Conservation (phyloP, 1,140 invertebrate species). For the Thalassaphorura encarpata region DNA sequence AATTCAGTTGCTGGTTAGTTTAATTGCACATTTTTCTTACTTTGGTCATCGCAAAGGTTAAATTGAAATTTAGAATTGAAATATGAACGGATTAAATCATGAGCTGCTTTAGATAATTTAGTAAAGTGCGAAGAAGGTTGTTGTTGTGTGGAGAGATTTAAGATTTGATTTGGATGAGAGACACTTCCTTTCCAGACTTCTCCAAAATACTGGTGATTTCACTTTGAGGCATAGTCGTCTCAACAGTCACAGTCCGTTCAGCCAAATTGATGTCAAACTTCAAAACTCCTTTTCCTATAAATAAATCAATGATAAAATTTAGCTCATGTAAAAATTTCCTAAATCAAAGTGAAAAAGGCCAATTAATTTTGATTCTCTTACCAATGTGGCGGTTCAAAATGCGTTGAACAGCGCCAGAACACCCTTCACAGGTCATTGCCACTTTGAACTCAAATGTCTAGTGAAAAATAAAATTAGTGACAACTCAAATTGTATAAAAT, state of each 20-base stretch:
- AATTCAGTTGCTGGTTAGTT: too few species aligned
- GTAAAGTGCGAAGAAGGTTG: too few species aligned
- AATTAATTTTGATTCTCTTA: slow-evolving; percentile 34
- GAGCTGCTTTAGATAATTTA: too few species aligned
- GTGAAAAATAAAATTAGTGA: slow-evolving; percentile 37
- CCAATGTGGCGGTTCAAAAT: slow-evolving; percentile 65
- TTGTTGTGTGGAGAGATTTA: too few species aligned
- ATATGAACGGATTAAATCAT: too few species aligned
- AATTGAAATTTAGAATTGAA: too few species aligned
- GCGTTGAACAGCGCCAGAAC: slow-evolving; percentile 66
- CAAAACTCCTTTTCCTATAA: slow-evolving; percentile 35
- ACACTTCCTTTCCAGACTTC: slow-evolving; percentile 41
- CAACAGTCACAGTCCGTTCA: slow-evolving; percentile 38
- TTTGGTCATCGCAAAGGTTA: too few species aligned
- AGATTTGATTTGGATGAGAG: neutral
- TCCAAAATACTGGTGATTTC: slow-evolving; percentile 38
- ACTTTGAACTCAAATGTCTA: slow-evolving; percentile 56
- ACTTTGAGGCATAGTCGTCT: slow-evolving; percentile 35
- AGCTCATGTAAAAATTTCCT: neutral
- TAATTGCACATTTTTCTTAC: too few species aligned
- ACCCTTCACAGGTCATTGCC: slow-evolving; percentile 83
- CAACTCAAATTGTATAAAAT: neutral
- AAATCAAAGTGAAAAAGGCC: neutral
- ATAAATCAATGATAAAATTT: slow-evolving; percentile 10
- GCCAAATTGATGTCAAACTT: slow-evolving; percentile 38